These are phyloP conservation scores for Neotoxoptera formosana DNA, from an alignment of 1,140 invertebrate species.

Conservation along the genomic window DNA sequence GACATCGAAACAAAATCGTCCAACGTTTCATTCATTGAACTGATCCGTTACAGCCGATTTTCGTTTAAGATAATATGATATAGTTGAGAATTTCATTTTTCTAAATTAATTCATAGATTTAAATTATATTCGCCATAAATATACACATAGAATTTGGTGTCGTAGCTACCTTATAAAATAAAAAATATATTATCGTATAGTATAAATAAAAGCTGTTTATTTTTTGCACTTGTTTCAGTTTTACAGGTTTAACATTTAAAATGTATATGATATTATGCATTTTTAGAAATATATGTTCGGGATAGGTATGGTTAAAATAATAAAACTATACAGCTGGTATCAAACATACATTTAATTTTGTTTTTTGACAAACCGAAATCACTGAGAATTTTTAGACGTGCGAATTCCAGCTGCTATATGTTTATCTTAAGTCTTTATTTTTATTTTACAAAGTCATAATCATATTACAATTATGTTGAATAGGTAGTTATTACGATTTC, in stretches of 20 bases:
- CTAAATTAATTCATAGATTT: neutral
- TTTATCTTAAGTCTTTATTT: neutral
- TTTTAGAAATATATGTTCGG: neutral
- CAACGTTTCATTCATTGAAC: slow-evolving; percentile 28
- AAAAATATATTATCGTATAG: neutral
- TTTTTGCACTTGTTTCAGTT: neutral
- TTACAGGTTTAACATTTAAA: neutral
- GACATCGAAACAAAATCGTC: slow-evolving; percentile 13
- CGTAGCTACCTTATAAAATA: neutral
- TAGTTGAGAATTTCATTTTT: neutral
- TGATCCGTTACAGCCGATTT: neutral
- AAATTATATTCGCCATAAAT: neutral
- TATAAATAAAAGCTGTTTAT: neutral
- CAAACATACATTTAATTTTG: neutral
- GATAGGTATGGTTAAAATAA: neutral
- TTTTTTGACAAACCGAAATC: neutral
- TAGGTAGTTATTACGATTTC: neutral
- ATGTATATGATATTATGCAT: neutral
- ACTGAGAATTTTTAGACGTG: neutral
- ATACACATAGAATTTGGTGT: neutral
- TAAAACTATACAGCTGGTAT: too few relatives aligned
- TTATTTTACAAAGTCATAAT: neutral
- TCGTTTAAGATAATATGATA: neutral
- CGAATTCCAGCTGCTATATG: neutral
- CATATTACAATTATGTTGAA: neutral